phyloP scores from a whole-genome alignment of 1,140 invertebrate genomes.

The Nephila pilipes region DNA sequence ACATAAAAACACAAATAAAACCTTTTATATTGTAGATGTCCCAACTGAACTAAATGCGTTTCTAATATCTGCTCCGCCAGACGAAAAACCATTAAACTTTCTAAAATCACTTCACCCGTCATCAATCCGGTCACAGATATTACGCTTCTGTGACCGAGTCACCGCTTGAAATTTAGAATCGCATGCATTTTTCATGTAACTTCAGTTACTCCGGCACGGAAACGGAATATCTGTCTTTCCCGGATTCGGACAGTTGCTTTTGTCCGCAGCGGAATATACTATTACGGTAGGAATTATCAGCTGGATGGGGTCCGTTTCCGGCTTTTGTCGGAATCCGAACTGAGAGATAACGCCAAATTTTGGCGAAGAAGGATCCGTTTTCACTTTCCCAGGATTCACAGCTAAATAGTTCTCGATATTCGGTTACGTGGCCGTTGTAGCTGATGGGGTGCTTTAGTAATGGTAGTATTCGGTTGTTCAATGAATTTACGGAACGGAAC shows the following conservation, averaged over 20 bases:
- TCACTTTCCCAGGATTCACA: conserved; percentile 22
- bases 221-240: background rate
- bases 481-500: background rate
- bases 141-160: background rate
- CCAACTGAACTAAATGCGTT: no score
- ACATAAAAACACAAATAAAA: no score
- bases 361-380: background rate
- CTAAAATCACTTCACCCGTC: background rate
- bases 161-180: background rate
- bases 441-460: background rate
- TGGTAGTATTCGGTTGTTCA: background rate
- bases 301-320: conserved; percentile 2
- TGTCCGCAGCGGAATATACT: background rate
- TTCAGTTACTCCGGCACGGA: background rate
- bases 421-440: background rate
- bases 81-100: no score
- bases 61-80: no score
- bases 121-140: background rate
- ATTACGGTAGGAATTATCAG: conserved; percentile 9
- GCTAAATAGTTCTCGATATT: background rate
- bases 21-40: no score
- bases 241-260: background rate
- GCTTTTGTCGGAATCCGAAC: conserved; percentile 21
- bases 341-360: background rate
- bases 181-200: background rate